A percentile compares a stretch with the other conserved stretches of the same genome.
Conservation (phyloP, 2,113 vertebrate species). For the Fulica atra region DNA sequence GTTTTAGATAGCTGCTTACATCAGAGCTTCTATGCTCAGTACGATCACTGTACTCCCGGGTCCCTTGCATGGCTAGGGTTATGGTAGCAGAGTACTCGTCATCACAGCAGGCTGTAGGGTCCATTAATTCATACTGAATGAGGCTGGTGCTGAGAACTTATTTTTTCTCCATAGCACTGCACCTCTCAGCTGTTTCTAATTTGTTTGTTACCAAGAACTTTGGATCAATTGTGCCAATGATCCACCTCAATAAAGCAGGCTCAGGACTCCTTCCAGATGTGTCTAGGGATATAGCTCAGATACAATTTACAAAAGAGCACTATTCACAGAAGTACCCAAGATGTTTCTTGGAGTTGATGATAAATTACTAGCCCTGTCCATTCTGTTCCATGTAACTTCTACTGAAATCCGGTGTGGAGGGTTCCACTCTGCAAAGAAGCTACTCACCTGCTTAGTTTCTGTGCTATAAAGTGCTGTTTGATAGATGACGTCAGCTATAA, state of each 20-base stretch:
- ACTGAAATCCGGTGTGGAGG: background rate
- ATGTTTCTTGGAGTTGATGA: background rate
- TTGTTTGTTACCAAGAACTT: background rate
- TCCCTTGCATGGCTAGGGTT: background rate
- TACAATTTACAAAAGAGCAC: background rate
- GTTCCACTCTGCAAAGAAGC: background rate
- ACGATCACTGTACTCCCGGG: background rate
- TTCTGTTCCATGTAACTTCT: background rate
- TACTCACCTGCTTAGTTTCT: background rate
- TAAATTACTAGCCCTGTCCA: background rate
- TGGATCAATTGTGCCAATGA: background rate
- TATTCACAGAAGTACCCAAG: background rate
- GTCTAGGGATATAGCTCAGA: background rate
- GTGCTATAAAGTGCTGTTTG: background rate
- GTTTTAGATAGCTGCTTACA: background rate
- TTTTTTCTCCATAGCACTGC: background rate
- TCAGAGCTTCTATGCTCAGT: background rate
- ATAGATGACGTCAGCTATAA: background rate
- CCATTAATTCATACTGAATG: background rate
- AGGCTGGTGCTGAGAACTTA: background rate
- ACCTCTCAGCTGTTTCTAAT: background rate
- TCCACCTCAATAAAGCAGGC: background rate
- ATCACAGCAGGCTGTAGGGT: fast-evolving
- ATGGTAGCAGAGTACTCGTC: background rate
- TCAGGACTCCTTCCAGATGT: background rate